Percentiles rank a stretch among this genome's conserved stretches.
phyloP scores from a whole-genome alignment of 2,113 vertebrate genomes.

The Nettapus auritus region DNA sequence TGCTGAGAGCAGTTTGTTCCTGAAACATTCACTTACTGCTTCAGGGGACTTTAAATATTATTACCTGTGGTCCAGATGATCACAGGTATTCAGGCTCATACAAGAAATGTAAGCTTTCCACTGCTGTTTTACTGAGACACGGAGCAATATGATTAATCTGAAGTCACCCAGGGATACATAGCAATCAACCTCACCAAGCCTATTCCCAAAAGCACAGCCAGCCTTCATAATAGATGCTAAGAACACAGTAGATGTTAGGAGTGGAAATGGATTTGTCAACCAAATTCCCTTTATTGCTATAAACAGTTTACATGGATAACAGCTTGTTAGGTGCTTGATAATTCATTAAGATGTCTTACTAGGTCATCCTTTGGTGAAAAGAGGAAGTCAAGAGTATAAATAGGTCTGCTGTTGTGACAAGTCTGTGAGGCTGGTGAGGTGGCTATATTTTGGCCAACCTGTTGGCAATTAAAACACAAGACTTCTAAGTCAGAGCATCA shows the following conservation, averaged over 20 bases:
- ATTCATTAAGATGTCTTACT: background rate
- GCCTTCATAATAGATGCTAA: slow-evolving; percentile 35
- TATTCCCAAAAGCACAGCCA: slow-evolving; percentile 29
- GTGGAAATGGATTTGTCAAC: background rate
- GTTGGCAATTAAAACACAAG: accelerated
- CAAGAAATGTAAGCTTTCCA: slow-evolving; percentile 20
- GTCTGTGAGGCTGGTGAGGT: background rate
- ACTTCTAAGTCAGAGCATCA: background rate
- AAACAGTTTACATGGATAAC: slow-evolving; percentile 13
- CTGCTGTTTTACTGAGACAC: slow-evolving; percentile 3
- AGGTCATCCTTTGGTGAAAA: background rate
- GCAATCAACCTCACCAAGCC: slow-evolving; percentile 18
- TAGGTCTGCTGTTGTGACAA: accelerated
- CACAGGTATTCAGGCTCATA: slow-evolving; percentile 21
- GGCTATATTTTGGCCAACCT: background rate
- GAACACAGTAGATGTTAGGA: background rate
- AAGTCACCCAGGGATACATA: slow-evolving; percentile 30
- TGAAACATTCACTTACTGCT: slow-evolving; percentile 41
- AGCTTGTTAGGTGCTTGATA: background rate
- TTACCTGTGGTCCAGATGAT: slow-evolving; percentile 29
- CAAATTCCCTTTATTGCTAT: background rate
- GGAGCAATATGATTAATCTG: slow-evolving; percentile 44
- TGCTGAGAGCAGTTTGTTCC: slow-evolving; percentile 40
- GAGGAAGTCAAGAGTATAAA: background rate
- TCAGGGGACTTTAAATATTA: slow-evolving; percentile 51